These are phyloP conservation scores for Pachycephus smyrnensis DNA, from an alignment of 2,888 invertebrate genomes.

Conservation along the genomic window DNA sequence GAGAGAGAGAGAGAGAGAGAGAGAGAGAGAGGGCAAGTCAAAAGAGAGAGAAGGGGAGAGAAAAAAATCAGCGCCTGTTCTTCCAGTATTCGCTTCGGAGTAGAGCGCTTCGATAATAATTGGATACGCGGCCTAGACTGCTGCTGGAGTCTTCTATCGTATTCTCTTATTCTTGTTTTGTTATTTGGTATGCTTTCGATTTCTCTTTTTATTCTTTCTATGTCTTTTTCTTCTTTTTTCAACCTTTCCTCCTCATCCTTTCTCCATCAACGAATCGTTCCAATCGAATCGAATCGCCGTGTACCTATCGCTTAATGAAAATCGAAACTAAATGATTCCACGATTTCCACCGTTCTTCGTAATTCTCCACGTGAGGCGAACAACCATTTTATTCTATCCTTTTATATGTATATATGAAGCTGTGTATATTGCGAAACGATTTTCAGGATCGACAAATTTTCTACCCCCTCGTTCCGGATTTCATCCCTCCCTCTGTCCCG, in stretches of 20 bases:
- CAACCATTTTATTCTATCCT: background rate
- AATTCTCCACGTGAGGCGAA: background rate
- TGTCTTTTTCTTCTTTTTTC: background rate
- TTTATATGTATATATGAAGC: background rate
- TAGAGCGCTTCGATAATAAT: background rate
- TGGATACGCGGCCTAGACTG: background rate
- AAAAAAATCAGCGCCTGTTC: slow-evolving; percentile 1
- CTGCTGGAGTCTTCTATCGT: background rate
- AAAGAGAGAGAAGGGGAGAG: background rate
- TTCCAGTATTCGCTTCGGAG: background rate
- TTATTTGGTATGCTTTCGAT: background rate
- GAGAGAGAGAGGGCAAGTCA: background rate
- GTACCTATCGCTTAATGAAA: background rate
- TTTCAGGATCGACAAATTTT: background rate
- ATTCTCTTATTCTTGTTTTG: background rate
- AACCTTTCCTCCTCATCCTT: background rate
- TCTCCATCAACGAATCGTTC: background rate
- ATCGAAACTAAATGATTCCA: background rate
- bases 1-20: no score
- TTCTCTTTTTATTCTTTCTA: background rate
- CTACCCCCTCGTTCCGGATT: slow-evolving; percentile 17
- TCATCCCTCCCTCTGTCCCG: slow-evolving; percentile 44
- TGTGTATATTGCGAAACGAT: background rate
- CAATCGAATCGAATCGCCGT: background rate
- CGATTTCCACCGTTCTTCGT: background rate